These are phyloP conservation scores for Oreochromis spilurus DNA, from an alignment of 2,113 vertebrate genomes.

Conservation along the genomic window DNA sequence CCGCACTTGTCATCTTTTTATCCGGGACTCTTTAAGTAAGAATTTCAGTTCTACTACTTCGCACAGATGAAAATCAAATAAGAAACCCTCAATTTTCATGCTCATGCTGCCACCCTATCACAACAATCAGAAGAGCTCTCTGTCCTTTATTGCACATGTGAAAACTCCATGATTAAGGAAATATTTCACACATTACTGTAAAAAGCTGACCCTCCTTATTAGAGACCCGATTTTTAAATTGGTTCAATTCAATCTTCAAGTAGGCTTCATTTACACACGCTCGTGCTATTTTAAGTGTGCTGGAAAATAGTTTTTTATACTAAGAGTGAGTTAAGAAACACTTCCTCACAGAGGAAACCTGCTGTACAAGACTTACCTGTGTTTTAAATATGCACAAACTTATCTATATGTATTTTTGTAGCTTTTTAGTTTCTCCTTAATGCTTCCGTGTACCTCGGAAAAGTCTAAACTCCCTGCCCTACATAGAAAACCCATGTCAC, in stretches of 20 bases:
- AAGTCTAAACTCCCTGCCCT: constrained; percentile 2
- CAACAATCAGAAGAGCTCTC: background rate
- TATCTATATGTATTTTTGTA: background rate
- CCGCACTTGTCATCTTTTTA: background rate
- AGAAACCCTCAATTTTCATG: background rate
- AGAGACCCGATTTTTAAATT: background rate
- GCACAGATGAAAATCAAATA: background rate
- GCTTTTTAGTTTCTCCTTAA: constrained; percentile 2
- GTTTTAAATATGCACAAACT: background rate
- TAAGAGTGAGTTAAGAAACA: background rate
- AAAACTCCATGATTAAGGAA: background rate
- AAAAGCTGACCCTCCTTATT: background rate
- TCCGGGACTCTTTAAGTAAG: background rate
- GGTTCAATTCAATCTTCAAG: background rate
- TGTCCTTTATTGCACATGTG: background rate
- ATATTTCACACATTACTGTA: background rate
- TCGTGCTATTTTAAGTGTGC: background rate
- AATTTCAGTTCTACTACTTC: background rate
- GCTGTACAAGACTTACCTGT: background rate
- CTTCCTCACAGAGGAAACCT: background rate
- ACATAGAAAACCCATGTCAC: background rate
- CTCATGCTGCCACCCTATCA: background rate
- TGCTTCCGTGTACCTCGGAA: background rate
- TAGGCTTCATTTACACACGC: background rate
- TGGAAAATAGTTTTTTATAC: background rate